A percentile compares a stretch with the other conserved stretches of the same genome.
These are phyloP conservation scores for Nomia melanderi DNA, from an alignment of 1,140 invertebrate genomes.

Conservation along the genomic window DNA sequence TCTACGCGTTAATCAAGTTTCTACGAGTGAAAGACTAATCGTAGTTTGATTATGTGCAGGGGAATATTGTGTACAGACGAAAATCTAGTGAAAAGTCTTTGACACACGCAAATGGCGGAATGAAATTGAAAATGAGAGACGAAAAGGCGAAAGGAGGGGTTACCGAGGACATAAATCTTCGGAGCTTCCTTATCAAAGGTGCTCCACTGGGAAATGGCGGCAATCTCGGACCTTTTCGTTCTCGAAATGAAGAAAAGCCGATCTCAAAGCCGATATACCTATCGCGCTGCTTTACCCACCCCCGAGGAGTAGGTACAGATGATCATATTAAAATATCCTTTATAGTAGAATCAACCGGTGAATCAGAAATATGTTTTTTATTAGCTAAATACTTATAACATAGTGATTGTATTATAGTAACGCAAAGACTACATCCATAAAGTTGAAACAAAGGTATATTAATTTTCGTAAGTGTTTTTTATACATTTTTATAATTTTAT, in stretches of 20 bases:
- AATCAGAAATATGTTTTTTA: not conserved
- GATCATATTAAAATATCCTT: conserved; percentile 1
- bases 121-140: conserved; percentile 50
- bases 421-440: no score
- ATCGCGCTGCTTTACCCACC: conserved; percentile 25
- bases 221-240: conserved; percentile 68
- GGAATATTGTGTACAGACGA: conserved; percentile 6
- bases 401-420: no score
- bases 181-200: conserved; percentile 65
- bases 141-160: conserved; percentile 63
- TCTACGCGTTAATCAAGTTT: no score
- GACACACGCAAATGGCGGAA: conserved; percentile 38
- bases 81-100: conserved; percentile 39
- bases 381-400: not conserved
- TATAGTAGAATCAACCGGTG: not conserved
- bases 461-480: no score
- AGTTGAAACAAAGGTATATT: no score
- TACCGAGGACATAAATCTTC: conserved; percentile 76
- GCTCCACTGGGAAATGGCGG: conserved; percentile 64
- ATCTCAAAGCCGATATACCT: conserved; percentile 66
- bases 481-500: no score
- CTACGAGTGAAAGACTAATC: not conserved
- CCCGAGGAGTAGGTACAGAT: not conserved
- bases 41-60: not conserved
- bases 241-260: conserved; percentile 71